These are phyloP conservation scores for Merops nubicus DNA, from an alignment of 2,113 vertebrate species.

Conservation along the genomic window DNA sequence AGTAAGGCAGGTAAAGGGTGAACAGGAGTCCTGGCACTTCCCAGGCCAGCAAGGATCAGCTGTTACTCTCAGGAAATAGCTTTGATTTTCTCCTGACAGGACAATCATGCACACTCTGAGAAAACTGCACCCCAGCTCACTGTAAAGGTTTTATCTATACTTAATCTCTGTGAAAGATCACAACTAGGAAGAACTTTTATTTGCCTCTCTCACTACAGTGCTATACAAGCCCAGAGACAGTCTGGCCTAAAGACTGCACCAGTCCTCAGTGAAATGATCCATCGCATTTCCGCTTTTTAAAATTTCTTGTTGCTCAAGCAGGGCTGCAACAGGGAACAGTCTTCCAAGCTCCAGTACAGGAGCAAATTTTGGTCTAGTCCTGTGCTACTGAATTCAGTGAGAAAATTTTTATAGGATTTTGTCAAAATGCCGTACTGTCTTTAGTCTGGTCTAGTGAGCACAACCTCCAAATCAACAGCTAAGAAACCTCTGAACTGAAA, in stretches of 20 bases:
- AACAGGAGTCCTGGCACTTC: not conserved
- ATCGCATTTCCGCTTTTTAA: not conserved
- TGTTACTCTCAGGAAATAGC: not conserved
- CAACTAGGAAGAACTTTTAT: not conserved
- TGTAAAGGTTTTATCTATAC: not conserved
- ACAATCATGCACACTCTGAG: not conserved
- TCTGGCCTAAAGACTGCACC: not conserved
- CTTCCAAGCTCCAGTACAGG: not conserved
- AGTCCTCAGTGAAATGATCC: not conserved
- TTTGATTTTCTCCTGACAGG: not conserved
- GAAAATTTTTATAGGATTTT: not conserved
- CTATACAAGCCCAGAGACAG: not conserved
- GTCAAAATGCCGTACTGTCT: not conserved
- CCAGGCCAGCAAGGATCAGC: not conserved
- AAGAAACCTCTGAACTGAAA: not conserved
- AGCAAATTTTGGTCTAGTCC: not conserved
- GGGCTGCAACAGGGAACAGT: not conserved
- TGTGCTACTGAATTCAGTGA: not conserved
- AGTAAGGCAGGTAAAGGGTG: not conserved
- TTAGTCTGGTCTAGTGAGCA: not conserved
- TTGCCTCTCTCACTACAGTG: not conserved
- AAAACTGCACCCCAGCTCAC: not conserved
- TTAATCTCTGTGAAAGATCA: not conserved
- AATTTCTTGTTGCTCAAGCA: not conserved
- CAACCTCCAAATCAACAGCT: not conserved